These are phyloP conservation scores for Odobenus rosmarus DNA, from an alignment of 2,113 vertebrate genomes.

Conservation along the genomic window DNA sequence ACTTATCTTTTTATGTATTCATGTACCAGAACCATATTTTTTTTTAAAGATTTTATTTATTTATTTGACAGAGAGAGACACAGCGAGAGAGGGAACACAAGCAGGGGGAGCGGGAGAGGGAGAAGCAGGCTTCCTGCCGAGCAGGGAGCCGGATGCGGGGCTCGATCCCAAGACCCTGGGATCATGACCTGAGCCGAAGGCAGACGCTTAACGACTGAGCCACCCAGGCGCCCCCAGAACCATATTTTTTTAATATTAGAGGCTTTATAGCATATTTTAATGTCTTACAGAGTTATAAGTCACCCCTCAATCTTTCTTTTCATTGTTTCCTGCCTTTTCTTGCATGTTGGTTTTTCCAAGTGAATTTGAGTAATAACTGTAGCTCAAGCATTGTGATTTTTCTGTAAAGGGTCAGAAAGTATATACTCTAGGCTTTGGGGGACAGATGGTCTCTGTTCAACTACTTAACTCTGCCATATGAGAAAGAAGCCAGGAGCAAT, in stretches of 20 bases:
- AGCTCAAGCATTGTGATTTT: background rate
- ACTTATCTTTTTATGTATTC: background rate
- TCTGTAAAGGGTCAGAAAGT: background rate
- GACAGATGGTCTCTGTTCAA: background rate
- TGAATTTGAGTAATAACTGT: background rate
- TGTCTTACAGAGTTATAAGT: background rate
- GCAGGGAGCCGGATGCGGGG: no score
- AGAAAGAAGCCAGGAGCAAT: background rate
- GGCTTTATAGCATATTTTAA: background rate
- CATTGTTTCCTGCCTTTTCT: background rate
- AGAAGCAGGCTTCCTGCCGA: no score
- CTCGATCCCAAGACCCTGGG: no score
- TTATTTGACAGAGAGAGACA: no score
- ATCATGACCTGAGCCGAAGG: no score
- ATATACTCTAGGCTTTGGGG: background rate
- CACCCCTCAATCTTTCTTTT: background rate
- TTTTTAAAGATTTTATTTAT: background rate
- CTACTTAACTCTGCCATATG: background rate
- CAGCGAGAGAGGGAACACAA: no score
- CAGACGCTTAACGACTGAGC: no score
- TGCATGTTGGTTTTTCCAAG: background rate
- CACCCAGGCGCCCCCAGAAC: background rate
- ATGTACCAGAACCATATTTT: background rate
- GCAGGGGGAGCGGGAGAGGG: no score
- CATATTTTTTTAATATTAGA: background rate